These are phyloP conservation scores for Phasia obesa DNA, from an alignment of 2,888 invertebrate genomes.

Conservation along the genomic window DNA sequence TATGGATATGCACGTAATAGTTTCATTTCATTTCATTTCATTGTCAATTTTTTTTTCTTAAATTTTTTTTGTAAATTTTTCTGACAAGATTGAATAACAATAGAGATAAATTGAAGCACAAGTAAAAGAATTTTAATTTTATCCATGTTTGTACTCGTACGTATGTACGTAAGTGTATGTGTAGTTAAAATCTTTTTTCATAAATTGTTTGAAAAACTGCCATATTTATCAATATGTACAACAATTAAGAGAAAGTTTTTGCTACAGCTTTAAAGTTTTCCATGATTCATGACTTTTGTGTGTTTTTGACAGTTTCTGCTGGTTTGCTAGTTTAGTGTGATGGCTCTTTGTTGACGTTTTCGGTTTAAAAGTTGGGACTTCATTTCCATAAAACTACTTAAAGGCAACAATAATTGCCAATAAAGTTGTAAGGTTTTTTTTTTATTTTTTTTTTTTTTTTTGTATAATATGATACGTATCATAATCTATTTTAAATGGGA, in stretches of 20 bases:
- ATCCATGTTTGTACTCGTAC: neutral
- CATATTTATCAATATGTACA: slow-evolving; percentile 33
- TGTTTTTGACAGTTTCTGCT: slow-evolving; percentile 28
- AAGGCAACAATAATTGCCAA: no score
- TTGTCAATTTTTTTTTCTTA: slow-evolving; percentile 40
- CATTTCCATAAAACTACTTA: no score
- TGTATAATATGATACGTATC: no score
- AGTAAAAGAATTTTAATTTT: slow-evolving; percentile 25
- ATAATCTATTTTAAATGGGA: neutral
- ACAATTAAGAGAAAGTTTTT: slow-evolving; percentile 57
- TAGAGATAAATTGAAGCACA: slow-evolving; percentile 64
- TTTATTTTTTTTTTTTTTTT: no score
- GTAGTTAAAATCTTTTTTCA: neutral
- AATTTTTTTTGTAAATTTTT: neutral
- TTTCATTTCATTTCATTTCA: slow-evolving; percentile 51
- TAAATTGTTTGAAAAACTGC: slow-evolving; percentile 25
- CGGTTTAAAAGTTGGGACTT: neutral
- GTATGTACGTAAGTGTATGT: neutral
- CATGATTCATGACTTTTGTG: slow-evolving; percentile 46
- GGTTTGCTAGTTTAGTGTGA: neutral
- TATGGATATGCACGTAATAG: slow-evolving; percentile 13
- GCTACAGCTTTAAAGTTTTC: slow-evolving; percentile 19
- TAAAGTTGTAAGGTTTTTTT: no score
- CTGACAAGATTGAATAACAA: slow-evolving; percentile 66
- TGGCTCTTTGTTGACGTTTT: slow-evolving; percentile 22